These are phyloP conservation scores for Larimichthys polyactis DNA, from an alignment of 2,113 vertebrate genomes.

Conservation along the genomic window DNA sequence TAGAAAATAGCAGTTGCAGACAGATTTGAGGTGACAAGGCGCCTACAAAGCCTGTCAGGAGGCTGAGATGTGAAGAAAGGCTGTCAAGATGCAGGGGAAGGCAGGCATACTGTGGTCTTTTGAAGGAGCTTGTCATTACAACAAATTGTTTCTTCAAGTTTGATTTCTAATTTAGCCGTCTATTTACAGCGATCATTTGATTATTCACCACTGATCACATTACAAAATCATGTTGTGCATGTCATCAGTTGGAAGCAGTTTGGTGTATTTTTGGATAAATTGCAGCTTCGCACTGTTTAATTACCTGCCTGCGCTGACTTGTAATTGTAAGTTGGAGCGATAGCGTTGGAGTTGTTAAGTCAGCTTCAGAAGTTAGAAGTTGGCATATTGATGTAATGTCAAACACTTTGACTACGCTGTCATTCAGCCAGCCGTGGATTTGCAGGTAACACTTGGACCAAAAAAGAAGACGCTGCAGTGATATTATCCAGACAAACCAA, in stretches of 20 bases:
- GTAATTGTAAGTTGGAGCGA: constrained; percentile 39
- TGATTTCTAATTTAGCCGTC: constrained; percentile 78
- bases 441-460: neutral
- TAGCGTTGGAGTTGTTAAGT: constrained; percentile 28
- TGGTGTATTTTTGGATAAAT: constrained; percentile 65
- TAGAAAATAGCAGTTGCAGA: constrained; percentile 68
- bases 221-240: neutral
- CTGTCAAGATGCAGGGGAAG: constrained; percentile 71
- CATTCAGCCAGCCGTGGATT: constrained; percentile 12
- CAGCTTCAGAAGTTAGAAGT: constrained; percentile 25
- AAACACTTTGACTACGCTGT: constrained; percentile 7
- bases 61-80: constrained; percentile 78
- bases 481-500: constrained; percentile 3
- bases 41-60: constrained; percentile 78
- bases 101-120: constrained; percentile 74
- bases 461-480: neutral
- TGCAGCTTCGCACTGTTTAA: constrained; percentile 42
- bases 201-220: constrained; percentile 60
- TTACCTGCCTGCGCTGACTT: constrained; percentile 46
- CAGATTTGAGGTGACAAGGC: constrained; percentile 79
- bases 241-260: constrained; percentile 14
- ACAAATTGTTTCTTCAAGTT: constrained; percentile 75
- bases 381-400: constrained; percentile 15
- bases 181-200: constrained; percentile 78
- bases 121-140: constrained; percentile 82